Evolutionary conservation across 1,140 invertebrate species (phyloP), one percentile per base, ranked within the genome.

Genomic region (Calliphora vicina): DNA sequence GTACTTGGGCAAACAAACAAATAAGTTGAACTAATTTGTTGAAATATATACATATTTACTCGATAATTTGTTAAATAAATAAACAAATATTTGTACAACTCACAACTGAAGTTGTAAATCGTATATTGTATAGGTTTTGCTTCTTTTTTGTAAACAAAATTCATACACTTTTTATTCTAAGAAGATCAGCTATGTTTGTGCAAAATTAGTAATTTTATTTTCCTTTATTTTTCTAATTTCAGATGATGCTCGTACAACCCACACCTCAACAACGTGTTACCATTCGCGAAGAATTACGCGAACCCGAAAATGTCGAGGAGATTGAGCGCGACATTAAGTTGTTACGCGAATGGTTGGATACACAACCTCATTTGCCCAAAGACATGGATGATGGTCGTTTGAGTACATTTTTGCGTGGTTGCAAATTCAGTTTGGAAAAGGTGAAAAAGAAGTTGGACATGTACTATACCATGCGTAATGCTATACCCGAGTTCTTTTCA

Each of bases 401-500:
- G 20, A 93, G 95, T 88, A 95, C 94, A 0, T 97, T 97, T 90
- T 89, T 97, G 27, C 92, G 96, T 42, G 96, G 96, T 10, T 96
- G 95, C 89, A 97, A 97, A 91, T 96, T 95, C 87, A 96, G 95
- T 23, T 87, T 96, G 84, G 96, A 97, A 87, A 95, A 95, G 88
- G 94, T 94, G 23, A 97, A 97, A 90, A 92, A 92, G 85, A 97
- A 97, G 91, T 87, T 97, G 72, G 96, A 97, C 89, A 94, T 95
- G 91, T 96, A 94, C 88, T 93, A 93, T 84, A 92, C 96, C 17
- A 96, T 97, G 96, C 92, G 96, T 29, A 93, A 94, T 10, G 94
- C 95, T 0, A 93, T 95, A 23, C 96, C 96, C 0, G 96, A 97
- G 89, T 96, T 97, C 89, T 97, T 97, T 88, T 91, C 91, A 67